Evolutionary conservation across 2,113 vertebrate genomes (phyloP).

Genomic region (Dendropsophus ebraccatus): DNA sequence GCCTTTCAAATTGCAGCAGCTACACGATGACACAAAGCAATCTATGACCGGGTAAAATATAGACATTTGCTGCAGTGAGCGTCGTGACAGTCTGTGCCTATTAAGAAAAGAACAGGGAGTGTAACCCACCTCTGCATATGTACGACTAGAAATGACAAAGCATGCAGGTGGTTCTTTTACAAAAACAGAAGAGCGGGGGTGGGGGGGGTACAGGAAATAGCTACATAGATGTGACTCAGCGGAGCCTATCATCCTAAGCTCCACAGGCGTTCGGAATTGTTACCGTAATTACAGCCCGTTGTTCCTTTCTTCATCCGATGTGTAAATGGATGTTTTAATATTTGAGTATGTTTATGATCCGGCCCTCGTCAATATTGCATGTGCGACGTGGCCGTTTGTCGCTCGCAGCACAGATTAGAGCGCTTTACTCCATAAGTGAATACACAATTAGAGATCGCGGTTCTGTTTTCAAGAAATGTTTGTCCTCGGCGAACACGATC

Average conservation of each 20-base stretch:
- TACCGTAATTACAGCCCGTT: constrained; percentile 7
- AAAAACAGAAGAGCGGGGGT: background rate
- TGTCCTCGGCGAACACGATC: constrained; percentile 3
- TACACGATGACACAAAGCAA: background rate
- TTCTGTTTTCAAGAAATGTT: background rate
- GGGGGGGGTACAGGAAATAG: background rate
- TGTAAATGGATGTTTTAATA: constrained; percentile 47
- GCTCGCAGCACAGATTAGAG: background rate
- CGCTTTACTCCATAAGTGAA: background rate
- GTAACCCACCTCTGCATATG: background rate
- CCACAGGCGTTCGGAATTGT: background rate
- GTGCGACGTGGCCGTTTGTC: background rate
- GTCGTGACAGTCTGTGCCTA: background rate
- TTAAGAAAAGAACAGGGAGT: background rate
- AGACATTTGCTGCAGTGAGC: no score
- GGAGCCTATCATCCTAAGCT: background rate
- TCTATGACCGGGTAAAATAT: background rate
- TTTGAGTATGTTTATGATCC: constrained; percentile 17
- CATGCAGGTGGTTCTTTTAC: background rate
- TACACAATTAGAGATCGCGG: background rate
- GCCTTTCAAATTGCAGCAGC: background rate
- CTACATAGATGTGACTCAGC: background rate
- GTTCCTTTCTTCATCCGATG: background rate
- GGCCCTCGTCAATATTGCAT: constrained; percentile 14
- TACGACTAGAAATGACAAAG: background rate